Evolutionary conservation across 53 echinoderm and acorn worm genomes (phyloP).

Genomic region (Zoroaster sp.): DNA sequence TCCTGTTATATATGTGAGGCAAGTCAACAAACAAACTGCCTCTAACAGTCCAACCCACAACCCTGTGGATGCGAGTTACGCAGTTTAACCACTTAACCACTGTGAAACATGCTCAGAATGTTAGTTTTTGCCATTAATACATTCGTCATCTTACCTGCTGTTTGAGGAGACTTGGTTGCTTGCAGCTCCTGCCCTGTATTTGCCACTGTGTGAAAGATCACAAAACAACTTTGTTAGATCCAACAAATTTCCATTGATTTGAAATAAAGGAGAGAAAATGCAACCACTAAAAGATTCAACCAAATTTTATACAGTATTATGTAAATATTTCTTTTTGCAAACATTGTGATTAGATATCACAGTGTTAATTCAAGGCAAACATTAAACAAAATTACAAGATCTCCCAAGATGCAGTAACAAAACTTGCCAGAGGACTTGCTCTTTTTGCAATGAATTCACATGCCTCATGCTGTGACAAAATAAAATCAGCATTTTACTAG

Average conservation of each 20-base stretch:
- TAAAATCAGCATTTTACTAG: background rate
- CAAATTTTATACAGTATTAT: too few species aligned
- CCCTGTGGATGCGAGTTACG: background rate
- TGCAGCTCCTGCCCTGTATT: background rate
- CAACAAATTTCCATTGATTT: background rate
- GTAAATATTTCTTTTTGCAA: too few species aligned
- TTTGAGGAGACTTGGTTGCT: constrained; percentile 12
- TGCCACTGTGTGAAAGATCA: background rate
- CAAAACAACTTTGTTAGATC: too few species aligned
- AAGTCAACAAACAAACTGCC: background rate
- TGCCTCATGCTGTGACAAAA: background rate
- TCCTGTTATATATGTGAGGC: background rate
- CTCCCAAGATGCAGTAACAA: background rate
- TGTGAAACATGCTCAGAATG: background rate
- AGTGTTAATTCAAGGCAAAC: too few species aligned
- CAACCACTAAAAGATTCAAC: too few species aligned
- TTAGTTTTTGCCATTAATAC: too few species aligned
- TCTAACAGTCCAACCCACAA: background rate
- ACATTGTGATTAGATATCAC: too few species aligned
- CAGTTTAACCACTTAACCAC: background rate
- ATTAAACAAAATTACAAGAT: background rate
- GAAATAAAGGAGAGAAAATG: too few species aligned
- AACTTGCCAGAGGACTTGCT: background rate
- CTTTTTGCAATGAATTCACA: background rate
- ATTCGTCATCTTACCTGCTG: background rate